Percentiles rank a stretch among this genome's conserved stretches.
Evolutionary conservation across 2,113 vertebrate genomes (phyloP).

Genomic region (Perca fluviatilis): DNA sequence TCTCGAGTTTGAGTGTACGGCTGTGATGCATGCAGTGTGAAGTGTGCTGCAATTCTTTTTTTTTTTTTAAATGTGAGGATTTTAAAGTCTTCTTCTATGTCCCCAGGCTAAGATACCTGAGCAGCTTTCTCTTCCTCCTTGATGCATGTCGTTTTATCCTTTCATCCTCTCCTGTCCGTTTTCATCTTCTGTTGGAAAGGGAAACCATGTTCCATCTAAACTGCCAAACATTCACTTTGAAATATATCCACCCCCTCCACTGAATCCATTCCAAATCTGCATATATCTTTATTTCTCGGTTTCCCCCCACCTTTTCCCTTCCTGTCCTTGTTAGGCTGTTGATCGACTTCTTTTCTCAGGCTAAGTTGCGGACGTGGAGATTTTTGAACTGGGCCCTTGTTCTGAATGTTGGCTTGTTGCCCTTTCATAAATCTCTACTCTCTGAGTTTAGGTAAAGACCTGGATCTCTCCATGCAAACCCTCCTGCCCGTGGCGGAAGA

Average conservation of each 20-base stretch:
- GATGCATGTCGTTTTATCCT: constrained; percentile 37
- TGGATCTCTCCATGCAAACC: constrained; percentile 19
- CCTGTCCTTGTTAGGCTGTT: neutral
- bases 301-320: neutral
- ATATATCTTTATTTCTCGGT: constrained; percentile 43
- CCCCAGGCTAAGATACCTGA: constrained; percentile 56
- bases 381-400: constrained; percentile 22
- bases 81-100: constrained; percentile 40
- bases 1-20: neutral
- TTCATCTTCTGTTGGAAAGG: constrained; percentile 55
- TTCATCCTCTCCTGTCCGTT: constrained; percentile 59
- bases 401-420: constrained; percentile 22
- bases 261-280: constrained; percentile 34
- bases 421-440: constrained; percentile 32
- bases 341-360: constrained; percentile 18
- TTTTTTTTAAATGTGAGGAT: constrained; percentile 25
- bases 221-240: constrained; percentile 68
- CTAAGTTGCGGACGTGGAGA: constrained; percentile 23
- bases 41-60: constrained; percentile 22
- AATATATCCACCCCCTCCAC: constrained; percentile 45
- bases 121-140: constrained; percentile 32
- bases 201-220: constrained; percentile 47
- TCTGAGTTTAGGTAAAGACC: constrained; percentile 29
- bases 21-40: constrained; percentile 15
- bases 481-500: constrained; percentile 14